Conservation (phyloP, 2,113 vertebrate genomes). For the Coryphaenoides rupestris region DNA sequence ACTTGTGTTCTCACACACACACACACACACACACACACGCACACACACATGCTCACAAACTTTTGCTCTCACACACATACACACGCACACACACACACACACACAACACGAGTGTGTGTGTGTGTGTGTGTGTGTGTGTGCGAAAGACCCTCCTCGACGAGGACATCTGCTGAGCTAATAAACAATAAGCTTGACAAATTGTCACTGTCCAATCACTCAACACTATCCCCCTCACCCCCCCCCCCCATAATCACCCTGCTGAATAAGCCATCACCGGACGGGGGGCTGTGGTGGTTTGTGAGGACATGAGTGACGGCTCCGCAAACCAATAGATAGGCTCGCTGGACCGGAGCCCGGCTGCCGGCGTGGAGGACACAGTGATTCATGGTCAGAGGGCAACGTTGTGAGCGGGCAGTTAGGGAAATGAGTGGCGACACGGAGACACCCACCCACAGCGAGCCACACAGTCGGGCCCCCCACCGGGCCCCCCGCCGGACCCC, state of each 20-base stretch:
- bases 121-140: constrained; percentile 19
- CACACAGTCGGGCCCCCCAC: too few species aligned
- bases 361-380: constrained; percentile 57
- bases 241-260: constrained; percentile 52
- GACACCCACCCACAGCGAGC: too few species aligned
- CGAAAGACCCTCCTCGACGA: constrained; percentile 54
- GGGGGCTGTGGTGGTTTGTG: too few species aligned
- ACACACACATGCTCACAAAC: too few species aligned
- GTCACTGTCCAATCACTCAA: constrained; percentile 63
- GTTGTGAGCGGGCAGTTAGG: constrained; percentile 49
- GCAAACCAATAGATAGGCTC: constrained; percentile 44
- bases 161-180: constrained; percentile 77
- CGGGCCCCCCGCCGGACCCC: too few species aligned
- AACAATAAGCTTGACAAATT: constrained; percentile 78
- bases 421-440: constrained; percentile 52
- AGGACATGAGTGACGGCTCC: constrained; percentile 63
- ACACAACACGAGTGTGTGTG: constrained; percentile 5
- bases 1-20: too few species aligned
- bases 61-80: not conserved
- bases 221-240: constrained; percentile 40
- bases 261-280: constrained; percentile 60
- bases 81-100: constrained; percentile 7
- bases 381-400: constrained; percentile 64
- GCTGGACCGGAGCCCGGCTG: constrained; percentile 56
- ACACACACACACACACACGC: too few species aligned